Conservation (phyloP, 2,888 invertebrate genomes). For the Scrobipalpa atriplicella region DNA sequence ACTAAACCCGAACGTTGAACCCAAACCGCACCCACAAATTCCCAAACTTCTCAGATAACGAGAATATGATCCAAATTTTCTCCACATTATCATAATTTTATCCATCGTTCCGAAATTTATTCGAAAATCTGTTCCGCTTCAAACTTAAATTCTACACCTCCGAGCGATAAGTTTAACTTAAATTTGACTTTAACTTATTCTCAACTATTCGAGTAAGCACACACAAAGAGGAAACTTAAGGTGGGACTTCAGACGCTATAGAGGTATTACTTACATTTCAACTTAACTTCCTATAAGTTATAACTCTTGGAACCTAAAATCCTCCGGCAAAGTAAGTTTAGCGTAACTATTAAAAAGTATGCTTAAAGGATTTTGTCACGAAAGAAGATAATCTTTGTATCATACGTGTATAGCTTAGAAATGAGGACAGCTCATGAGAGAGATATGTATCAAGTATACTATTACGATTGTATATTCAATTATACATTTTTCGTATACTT, state of each 20-base stretch:
- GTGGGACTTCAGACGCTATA: not conserved
- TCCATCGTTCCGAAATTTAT: not conserved
- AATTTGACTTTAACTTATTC: conserved; percentile 3
- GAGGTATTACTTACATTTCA: not conserved
- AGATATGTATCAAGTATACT: no score
- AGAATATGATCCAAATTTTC: not conserved
- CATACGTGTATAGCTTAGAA: no score
- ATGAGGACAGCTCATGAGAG: no score
- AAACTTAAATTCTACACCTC: not conserved
- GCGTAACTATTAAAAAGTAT: not conserved
- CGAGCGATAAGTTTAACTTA: conserved; percentile 9
- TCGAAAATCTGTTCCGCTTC: not conserved
- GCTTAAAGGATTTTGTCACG: not conserved
- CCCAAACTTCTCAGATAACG: conserved; percentile 3
- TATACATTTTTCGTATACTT: no score
- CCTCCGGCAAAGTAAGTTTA: not conserved
- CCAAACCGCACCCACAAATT: conserved; percentile 1
- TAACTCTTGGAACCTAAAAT: conserved; percentile 1
- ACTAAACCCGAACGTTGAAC: not conserved
- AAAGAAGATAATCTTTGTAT: no score
- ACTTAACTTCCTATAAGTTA: not conserved
- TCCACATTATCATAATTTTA: not conserved
- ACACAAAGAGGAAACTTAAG: not conserved
- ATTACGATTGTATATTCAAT: no score
- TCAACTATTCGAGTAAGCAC: not conserved